Base-by-base conservation (phyloP, 2,113 vertebrate genomes). In the Macquaria ambigua region DNA sequence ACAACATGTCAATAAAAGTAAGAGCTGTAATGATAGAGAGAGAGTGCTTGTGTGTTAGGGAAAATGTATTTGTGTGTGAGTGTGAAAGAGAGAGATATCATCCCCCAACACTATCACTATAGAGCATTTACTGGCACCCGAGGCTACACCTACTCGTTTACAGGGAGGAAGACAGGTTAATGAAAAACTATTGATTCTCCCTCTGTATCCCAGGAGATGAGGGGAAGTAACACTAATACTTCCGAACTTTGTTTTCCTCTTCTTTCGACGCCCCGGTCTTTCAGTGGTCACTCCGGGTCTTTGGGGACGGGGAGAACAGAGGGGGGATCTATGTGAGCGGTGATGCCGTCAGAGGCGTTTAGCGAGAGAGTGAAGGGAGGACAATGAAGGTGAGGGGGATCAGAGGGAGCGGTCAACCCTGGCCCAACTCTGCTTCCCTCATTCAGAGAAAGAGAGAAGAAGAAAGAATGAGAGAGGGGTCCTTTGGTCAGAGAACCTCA, bases 111-210 rank as follows among this genome's bases (percentile, higher is more conserved):
- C 67, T 16, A 31, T 74, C 53, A 75, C n/a, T 77, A 34, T 34
- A 18, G 10, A 88, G 71, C 71, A 72, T 85, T 89, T 77, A 78
- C 56, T 41, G 53, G 39, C 78, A 76, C 83, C 82, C 9, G 41
- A 66, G 77, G 80, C 81, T 58, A 76, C 55, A 81, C 79, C 67
- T 62, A 31, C 77, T 80, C 23, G 69, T 85, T 87, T 84, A 85
- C 63, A 84, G 67, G 41, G 76, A 90, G 77, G 66, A 82, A 87
- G 89, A 91, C 89, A 86, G 81, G 89, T 93, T 93, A 93, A 94
- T 93, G 90, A 93, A 93, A 93, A 93, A 91, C 88, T 92, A 94
- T 94, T 55, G 93, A 95, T 94, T 90, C 69, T 39, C 37, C 56
- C 62, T 14, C 48, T 31, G 75, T 75, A 71, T 83, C 89, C 87